Conservation (phyloP, 2,797 vertebrate species). For the Nothura maculosa region DNA sequence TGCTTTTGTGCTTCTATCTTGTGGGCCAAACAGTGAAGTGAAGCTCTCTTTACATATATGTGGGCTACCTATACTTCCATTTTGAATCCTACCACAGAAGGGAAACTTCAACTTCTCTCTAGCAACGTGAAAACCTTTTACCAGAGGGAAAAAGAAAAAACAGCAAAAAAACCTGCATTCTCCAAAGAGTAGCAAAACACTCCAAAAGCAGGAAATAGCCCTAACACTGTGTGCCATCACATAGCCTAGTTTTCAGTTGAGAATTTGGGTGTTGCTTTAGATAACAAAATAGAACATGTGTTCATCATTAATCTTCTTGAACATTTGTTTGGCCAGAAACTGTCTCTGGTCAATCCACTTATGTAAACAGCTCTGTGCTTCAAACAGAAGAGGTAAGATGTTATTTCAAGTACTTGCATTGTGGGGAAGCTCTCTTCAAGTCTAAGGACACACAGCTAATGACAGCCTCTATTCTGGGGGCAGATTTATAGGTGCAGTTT, state of each 20-base stretch:
- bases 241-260: constrained; percentile 32
- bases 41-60: background rate
- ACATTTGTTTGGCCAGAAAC: constrained; percentile 42
- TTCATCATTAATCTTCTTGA: constrained; percentile 39
- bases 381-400: constrained; percentile 24
- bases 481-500: background rate
- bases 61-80: background rate
- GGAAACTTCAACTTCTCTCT: background rate
- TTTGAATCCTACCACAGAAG: background rate
- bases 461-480: background rate
- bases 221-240: background rate
- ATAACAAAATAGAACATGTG: constrained; percentile 53
- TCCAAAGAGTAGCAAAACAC: background rate
- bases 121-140: background rate
- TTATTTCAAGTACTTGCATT: constrained; percentile 39
- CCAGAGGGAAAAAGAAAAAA: too few relatives aligned
- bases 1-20: background rate
- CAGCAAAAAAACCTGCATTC: background rate
- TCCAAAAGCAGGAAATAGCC: background rate
- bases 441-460: background rate
- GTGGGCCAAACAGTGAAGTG: background rate
- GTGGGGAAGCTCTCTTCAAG: background rate
- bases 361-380: constrained; percentile 45
- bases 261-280: constrained; percentile 45
- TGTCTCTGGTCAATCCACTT: constrained; percentile 44